phyloP scores from a whole-genome alignment of 2,888 invertebrate genomes.

The Xanthia togata region DNA sequence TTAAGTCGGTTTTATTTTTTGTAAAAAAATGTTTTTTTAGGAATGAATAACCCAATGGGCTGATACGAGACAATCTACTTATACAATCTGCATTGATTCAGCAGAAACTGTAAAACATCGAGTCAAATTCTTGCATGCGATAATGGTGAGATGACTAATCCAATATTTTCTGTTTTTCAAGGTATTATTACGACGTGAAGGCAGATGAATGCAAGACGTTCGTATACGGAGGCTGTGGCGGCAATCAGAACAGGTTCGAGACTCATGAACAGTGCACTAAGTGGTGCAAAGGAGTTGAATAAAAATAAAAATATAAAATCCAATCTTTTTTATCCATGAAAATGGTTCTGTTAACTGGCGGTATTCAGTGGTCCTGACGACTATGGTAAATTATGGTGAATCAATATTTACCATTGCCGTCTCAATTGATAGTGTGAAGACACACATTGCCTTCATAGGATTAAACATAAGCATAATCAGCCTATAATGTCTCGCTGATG shows the following conservation, averaged over 20 bases:
- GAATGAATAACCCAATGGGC: neutral
- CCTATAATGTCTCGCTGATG: too few species aligned
- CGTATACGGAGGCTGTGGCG: conserved; percentile 82
- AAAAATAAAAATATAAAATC: neutral
- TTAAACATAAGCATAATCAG: too few species aligned
- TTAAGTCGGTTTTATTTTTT: too few species aligned
- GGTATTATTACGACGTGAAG: conserved; percentile 79
- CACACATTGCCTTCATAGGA: too few species aligned
- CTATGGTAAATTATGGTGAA: neutral
- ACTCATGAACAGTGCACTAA: conserved; percentile 61
- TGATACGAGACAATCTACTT: neutral
- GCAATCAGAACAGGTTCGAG: conserved; percentile 78
- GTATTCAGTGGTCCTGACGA: neutral
- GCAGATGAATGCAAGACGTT: conserved; percentile 72
- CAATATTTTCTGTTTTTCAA: conserved; percentile 21
- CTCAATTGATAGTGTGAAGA: too few species aligned
- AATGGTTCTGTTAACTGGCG: neutral
- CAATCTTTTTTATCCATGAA: neutral
- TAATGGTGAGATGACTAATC: neutral
- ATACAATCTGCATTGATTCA: neutral
- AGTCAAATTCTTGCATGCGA: neutral
- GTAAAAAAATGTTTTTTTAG: too few species aligned
- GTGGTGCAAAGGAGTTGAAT: conserved; percentile 45
- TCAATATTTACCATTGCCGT: too few species aligned
- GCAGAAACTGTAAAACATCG: neutral